Evolutionary conservation across 2,888 invertebrate genomes (phyloP).

Genomic region (Euproctis similis): DNA sequence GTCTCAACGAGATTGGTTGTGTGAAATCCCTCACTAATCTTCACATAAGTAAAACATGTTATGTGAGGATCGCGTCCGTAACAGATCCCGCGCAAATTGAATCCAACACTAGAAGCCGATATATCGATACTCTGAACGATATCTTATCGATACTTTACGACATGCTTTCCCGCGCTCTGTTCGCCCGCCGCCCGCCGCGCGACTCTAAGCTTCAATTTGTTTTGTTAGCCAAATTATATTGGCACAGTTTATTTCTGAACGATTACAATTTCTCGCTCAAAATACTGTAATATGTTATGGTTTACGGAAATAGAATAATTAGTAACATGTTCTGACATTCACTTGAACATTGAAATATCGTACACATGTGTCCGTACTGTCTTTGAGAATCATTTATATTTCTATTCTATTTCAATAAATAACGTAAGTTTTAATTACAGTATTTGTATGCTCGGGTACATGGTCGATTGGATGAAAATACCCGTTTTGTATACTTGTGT

Average conservation of each 20-base stretch:
- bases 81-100: constrained; percentile 8
- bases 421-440: too few relatives aligned
- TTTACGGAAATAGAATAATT: too few relatives aligned
- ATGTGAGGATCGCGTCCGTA: not conserved
- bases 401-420: too few relatives aligned
- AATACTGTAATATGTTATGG: too few relatives aligned
- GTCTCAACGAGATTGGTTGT: constrained; percentile 1
- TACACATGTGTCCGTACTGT: too few relatives aligned
- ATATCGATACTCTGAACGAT: constrained; percentile 10
- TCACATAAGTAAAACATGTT: not conserved
- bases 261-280: too few relatives aligned
- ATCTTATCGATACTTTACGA: constrained; percentile 5
- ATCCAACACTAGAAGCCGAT: constrained; percentile 5
- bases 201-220: constrained; percentile 11
- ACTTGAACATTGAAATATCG: too few relatives aligned
- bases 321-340: too few relatives aligned
- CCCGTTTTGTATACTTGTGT: too few relatives aligned
- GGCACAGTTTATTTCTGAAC: constrained; percentile 12
- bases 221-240: constrained; percentile 11
- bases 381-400: too few relatives aligned
- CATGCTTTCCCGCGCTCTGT: constrained; percentile 5
- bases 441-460: too few relatives aligned
- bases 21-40: constrained; percentile 1
- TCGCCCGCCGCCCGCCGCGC: constrained; percentile 1
- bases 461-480: too few relatives aligned